phyloP scores from a whole-genome alignment of 2,888 invertebrate genomes.

The Antheraea assamensis region DNA sequence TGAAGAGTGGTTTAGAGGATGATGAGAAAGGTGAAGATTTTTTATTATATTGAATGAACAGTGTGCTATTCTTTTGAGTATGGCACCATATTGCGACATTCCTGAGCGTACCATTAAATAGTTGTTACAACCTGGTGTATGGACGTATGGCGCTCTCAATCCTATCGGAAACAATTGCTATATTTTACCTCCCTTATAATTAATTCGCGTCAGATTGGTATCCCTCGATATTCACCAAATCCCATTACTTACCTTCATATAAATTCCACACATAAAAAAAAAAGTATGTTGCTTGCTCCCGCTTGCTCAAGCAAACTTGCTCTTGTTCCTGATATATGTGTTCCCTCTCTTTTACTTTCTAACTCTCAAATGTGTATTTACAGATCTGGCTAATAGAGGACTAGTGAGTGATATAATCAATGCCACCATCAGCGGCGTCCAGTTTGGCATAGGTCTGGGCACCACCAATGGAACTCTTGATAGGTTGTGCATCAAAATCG shows the following conservation, averaged over 20 bases:
- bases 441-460: constrained; percentile 17
- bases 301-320: neutral
- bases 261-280: neutral
- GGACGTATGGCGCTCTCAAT: too few species aligned
- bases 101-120: too few species aligned
- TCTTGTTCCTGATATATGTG: neutral
- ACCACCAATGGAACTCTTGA: constrained; percentile 20
- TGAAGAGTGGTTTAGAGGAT: neutral
- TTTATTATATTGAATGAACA: neutral
- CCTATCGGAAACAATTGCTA: too few species aligned
- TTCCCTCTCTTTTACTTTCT: neutral
- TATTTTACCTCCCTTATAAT: neutral
- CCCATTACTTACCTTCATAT: neutral
- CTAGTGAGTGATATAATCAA: constrained; percentile 20
- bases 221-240: neutral
- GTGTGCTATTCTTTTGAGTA: too few species aligned
- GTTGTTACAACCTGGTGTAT: too few species aligned
- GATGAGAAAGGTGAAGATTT: neutral
- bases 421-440: constrained; percentile 16
- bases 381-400: constrained; percentile 11
- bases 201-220: neutral
- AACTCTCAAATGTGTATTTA: neutral
- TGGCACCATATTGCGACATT: too few species aligned
- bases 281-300: too few species aligned
- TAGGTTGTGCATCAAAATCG: constrained; percentile 17